Base-by-base conservation (phyloP, 2,888 invertebrate species). In the Ophion costatus region DNA sequence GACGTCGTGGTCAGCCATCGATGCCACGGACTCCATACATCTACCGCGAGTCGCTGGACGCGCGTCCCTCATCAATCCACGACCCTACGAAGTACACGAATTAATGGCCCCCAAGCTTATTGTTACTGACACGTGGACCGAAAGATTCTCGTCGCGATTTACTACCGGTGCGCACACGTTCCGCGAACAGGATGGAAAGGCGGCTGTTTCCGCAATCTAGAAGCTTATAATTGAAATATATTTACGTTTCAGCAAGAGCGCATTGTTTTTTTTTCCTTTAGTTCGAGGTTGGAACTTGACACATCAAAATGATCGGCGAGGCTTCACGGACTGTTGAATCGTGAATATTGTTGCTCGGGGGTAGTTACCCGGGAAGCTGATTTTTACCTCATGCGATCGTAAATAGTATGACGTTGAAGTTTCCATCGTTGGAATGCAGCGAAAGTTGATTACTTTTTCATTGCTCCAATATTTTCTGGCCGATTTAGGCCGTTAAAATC, bases 81-180 rank as follows among this genome's bases (percentile, higher is more conserved):
- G 24, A 42, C 56, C 66, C 73, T 70, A 61, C 74, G 70, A 71
- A 80, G 76, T 82, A 73, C 80, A 74, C 64, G 83, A 87, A 87
- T 86, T 84, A 85, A 85, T 85, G 78, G 83, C 66, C 59, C 82
- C 56, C 66, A 71, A 71, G 85, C 75, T 85, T 86, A 86, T 86
- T 85, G 86, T 86, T 85, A 76, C 77, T 77, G 76, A 64, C 82
- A 82, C 82, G 76, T 73, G 73, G 57, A 33, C 67, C 80, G 82
- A 80, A 85, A 76, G 82, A 80, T 61, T 45, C 61, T 57, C 24
- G 1, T 45, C 33, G 22, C 67, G 78, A 82, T 82, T 77, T 85
- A 85, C 77, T 63, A 73, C 24, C 51, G 51, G 24, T 51, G 66
- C 67, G 11, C 64, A 51, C 61, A 64, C 76, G 51, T 77, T 76